Conservation (phyloP, 2,113 vertebrate species). For the Anarrhichthys ocellatus region DNA sequence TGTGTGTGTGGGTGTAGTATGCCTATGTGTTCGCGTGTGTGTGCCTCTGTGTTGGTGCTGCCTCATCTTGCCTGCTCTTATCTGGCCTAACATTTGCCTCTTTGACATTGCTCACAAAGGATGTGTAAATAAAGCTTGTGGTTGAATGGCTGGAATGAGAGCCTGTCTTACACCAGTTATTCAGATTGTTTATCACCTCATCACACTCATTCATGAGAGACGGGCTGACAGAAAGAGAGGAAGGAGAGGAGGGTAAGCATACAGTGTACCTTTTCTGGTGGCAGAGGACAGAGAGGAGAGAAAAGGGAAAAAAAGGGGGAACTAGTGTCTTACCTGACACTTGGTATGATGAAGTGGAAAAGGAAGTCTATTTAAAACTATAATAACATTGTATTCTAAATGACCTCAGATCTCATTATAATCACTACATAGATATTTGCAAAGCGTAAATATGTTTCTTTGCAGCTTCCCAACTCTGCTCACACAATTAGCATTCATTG, state of each 20-base stretch:
- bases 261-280: background rate
- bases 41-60: background rate
- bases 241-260: background rate
- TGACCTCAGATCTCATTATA: background rate
- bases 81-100: conserved; percentile 55
- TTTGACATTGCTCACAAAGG: conserved; percentile 42
- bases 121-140: conserved; percentile 63
- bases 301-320: background rate
- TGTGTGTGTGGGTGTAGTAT: conserved; percentile 11
- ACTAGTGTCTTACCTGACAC: background rate
- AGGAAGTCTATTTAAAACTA: background rate
- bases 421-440: background rate
- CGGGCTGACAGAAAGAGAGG: conserved; percentile 17
- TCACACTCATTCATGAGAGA: conserved; percentile 46
- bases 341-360: background rate
- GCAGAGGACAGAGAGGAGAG: background rate
- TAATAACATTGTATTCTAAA: background rate
- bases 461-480: background rate
- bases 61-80: conserved; percentile 48
- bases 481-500: background rate
- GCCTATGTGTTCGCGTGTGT: background rate
- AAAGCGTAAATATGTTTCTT: background rate
- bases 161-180: conserved; percentile 34
- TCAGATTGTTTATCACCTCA: conserved; percentile 54
- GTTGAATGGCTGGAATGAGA: conserved; percentile 45